Base-by-base conservation (phyloP, 2,888 invertebrate species). In the Boloria euphrosyne region DNA sequence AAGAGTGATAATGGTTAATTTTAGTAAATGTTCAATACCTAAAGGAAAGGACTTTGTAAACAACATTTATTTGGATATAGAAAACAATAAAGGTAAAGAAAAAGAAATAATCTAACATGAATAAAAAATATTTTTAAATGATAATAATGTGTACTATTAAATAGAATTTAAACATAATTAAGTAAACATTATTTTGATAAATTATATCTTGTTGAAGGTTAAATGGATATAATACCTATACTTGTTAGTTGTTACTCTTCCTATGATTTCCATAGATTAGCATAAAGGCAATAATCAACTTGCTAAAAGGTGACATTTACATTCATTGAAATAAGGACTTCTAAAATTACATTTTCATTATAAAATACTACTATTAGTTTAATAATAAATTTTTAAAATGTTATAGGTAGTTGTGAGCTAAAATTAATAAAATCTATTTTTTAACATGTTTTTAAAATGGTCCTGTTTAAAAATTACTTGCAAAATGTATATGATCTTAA, bases 1-100 rank as follows among this genome's bases (percentile, higher is more conserved):
- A 6, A 76, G 93, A 72, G 93, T 92, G 4, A 93, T 93, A 65
- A 92, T 93, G 92, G 77, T 93, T 13, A 87, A 87, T 70, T 92
- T 93, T 73, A 77, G 83, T 1, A 81, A 79, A 53, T 72, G 77
- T 27, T 73, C 73, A 1, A 71, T 92, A 13, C 88, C 90, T 1
- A 86, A 84, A 69, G 77, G 80, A 72, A 91, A 83, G 72, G 83
- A 87, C 16, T 79, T 91, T 16, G 83, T 89, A 4, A 85, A 88
- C 73, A 91, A 91, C 55, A 78, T 93, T 57, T 92, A 85, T 66
- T 79, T 93, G 77, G 90, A 91, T 69, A 75, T 90, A 22, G 78
- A 87, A 58, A 88, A 89, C 55, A 89, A 82, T 66, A 80, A 83
- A 86, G 90, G 92, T 91, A 75, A 62, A 74, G 14, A 43, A 55